phyloP scores from a whole-genome alignment of 2,888 invertebrate species.

The Heliconius cydno region DNA sequence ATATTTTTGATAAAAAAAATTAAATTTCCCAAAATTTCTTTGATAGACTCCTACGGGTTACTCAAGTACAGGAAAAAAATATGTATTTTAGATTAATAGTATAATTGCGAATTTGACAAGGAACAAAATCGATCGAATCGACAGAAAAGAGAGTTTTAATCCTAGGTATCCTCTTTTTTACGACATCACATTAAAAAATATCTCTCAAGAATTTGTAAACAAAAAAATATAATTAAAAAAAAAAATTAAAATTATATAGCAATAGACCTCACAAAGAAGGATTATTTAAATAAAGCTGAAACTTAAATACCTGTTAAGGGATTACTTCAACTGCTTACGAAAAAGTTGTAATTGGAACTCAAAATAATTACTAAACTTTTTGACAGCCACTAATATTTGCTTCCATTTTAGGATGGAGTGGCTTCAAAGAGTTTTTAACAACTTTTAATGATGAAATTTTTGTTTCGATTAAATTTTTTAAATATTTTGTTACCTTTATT shows the following conservation, averaged over 20 bases:
- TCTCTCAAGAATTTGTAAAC: too few species aligned
- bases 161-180: too few species aligned
- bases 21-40: background rate
- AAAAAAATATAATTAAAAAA: too few species aligned
- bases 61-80: background rate
- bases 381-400: conserved; percentile 17
- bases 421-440: conserved; percentile 21
- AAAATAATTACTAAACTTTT: conserved; percentile 25
- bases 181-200: too few species aligned
- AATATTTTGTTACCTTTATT: background rate
- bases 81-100: too few species aligned
- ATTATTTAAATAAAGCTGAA: conserved; percentile 15
- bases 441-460: conserved; percentile 2
- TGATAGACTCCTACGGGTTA: background rate
- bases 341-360: conserved; percentile 20
- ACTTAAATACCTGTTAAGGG: conserved; percentile 10
- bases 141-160: too few species aligned
- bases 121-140: too few species aligned
- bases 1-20: too few species aligned
- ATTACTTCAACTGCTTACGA: conserved; percentile 2
- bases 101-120: too few species aligned
- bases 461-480: background rate
- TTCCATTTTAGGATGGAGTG: conserved; percentile 6
- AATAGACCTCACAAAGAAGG: background rate
- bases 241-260: background rate